Conservation (phyloP, 2,113 vertebrate species). For the Harpagus bidentatus region DNA sequence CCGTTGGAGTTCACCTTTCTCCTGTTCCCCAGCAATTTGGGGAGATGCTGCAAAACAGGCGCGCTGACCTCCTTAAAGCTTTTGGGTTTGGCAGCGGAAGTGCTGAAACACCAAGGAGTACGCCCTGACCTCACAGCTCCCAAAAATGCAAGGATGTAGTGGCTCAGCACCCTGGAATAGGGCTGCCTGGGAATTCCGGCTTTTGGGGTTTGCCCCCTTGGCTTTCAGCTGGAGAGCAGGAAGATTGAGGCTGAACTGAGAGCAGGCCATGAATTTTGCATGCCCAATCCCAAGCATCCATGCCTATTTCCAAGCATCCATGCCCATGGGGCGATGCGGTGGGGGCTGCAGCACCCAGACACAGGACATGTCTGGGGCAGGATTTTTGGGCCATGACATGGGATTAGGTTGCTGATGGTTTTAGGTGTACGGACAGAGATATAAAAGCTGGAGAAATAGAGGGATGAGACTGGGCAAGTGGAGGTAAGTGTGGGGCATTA, state of each 20-base stretch:
- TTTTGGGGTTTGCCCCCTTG: neutral
- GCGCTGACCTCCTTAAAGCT: neutral
- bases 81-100: neutral
- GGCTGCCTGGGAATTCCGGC: fast-evolving
- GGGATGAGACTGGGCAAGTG: neutral
- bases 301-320: fast-evolving
- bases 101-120: neutral
- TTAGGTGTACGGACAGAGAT: neutral
- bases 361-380: neutral
- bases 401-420: neutral
- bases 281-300: neutral
- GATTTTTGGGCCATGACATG: neutral
- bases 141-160: neutral
- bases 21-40: neutral
- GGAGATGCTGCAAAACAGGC: neutral
- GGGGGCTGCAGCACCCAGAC: neutral
- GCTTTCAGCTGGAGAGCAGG: neutral
- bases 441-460: neutral
- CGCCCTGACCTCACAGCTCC: fast-evolving
- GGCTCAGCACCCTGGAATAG: neutral
- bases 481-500: neutral
- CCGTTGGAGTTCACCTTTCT: neutral
- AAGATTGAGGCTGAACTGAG: neutral
- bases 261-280: neutral
- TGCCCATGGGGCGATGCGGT: neutral